These are phyloP conservation scores for Timandra comae DNA, from an alignment of 2,888 invertebrate species.

Conservation along the genomic window DNA sequence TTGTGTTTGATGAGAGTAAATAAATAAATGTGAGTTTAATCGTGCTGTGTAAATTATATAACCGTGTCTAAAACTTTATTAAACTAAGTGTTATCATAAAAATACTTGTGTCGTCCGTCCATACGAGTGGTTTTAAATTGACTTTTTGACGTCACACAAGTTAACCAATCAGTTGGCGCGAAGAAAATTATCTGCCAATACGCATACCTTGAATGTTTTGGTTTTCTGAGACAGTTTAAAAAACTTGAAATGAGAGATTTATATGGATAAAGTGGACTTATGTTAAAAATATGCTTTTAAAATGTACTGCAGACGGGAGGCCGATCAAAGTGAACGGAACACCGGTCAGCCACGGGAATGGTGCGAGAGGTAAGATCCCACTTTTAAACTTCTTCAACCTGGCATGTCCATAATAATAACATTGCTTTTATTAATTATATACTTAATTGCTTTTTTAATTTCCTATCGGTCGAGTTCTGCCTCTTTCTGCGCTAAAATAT, in stretches of 20 bases:
- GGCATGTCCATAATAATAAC: not conserved
- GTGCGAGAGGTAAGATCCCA: constrained; percentile 62
- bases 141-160: constrained; percentile 67
- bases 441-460: not conserved
- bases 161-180: constrained; percentile 60
- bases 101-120: constrained; percentile 37
- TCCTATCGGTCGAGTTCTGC: too few species aligned
- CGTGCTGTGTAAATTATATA: constrained; percentile 1
- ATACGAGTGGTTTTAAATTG: constrained; percentile 58
- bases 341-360: constrained; percentile 57
- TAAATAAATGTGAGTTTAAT: too few species aligned
- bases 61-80: not conserved
- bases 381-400: not conserved
- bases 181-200: constrained; percentile 32
- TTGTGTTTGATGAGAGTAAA: too few species aligned
- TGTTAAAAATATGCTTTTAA: constrained; percentile 65
- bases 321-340: constrained; percentile 69
- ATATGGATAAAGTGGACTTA: constrained; percentile 53
- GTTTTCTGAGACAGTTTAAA: constrained; percentile 39
- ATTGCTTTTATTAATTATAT: not conserved
- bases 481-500: too few species aligned
- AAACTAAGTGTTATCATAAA: not conserved
- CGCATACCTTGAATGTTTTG: constrained; percentile 37
- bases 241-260: constrained; percentile 32
- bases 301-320: constrained; percentile 72